Evolutionary conservation across 2,113 vertebrate species (phyloP).

Genomic region (Apistogramma diplotaenia): DNA sequence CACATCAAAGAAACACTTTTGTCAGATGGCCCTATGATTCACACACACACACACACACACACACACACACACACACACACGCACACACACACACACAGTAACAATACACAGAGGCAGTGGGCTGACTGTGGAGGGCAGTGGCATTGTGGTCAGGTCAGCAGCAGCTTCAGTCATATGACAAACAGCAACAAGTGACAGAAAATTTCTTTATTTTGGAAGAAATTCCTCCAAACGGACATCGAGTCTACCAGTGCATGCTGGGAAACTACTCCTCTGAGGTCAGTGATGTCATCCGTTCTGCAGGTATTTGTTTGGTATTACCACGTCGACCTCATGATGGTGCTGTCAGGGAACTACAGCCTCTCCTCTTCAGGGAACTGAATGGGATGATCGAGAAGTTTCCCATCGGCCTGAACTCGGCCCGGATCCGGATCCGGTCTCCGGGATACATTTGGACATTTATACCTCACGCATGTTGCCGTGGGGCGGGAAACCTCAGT

Average conservation of each 20-base stretch:
- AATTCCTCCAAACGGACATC: neutral
- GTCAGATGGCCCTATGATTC: too few species aligned
- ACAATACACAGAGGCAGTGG: conserved; percentile 34
- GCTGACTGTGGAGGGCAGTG: neutral
- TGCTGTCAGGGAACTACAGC: too few species aligned
- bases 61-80: neutral
- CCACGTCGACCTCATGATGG: too few species aligned
- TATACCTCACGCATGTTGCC: neutral
- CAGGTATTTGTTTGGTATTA: too few species aligned
- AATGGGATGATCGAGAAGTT: conserved; percentile 73
- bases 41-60: neutral
- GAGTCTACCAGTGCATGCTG: neutral
- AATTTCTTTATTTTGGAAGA: neutral
- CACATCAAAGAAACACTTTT: too few species aligned
- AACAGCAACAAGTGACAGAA: neutral
- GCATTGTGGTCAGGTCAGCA: conserved; percentile 32
- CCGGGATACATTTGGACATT: neutral
- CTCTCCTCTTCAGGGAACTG: too few species aligned
- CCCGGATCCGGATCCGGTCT: neutral
- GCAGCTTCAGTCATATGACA: conserved; percentile 31
- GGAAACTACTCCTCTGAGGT: neutral
- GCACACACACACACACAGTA: neutral
- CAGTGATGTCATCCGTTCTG: neutral
- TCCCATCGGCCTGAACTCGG: neutral
- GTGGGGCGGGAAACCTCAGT: neutral